Evolutionary conservation across 2,888 invertebrate species (phyloP).

Genomic region (Cephus pygmeus): DNA sequence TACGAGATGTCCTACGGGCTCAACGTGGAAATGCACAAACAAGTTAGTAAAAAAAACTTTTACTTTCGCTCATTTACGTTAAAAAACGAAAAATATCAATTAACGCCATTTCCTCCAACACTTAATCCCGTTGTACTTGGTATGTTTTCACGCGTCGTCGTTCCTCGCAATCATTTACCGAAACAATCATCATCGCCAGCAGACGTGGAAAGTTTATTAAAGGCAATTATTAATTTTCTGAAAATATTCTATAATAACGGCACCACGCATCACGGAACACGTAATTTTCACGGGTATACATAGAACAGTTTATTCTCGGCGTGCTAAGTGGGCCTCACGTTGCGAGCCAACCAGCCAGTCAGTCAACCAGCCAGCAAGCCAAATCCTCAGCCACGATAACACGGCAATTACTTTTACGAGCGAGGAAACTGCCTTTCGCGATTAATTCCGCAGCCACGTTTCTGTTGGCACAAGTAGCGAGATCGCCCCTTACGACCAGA

Average conservation of each 20-base stretch:
- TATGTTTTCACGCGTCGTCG: not conserved
- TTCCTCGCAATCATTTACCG: not conserved
- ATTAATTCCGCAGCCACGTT: constrained; percentile 27
- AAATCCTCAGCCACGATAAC: constrained; percentile 36
- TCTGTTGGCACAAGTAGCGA: not conserved
- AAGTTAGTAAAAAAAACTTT: constrained; percentile 70
- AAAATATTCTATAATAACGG: not conserved
- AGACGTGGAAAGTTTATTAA: not conserved
- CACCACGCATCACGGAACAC: not conserved
- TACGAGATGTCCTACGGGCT: constrained; percentile 97
- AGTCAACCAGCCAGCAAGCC: too few relatives aligned
- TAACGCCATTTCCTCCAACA: constrained; percentile 6
- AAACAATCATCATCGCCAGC: not conserved
- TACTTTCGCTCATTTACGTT: constrained; percentile 12
- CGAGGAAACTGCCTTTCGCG: constrained; percentile 36
- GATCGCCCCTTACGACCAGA: not conserved
- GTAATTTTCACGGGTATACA: constrained; percentile 22
- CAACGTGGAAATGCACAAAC: constrained; percentile 96
- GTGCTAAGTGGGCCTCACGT: constrained; percentile 40
- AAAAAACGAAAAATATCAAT: constrained; percentile 16
- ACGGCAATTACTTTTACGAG: constrained; percentile 53
- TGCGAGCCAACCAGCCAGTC: not conserved
- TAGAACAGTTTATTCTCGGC: constrained; percentile 39
- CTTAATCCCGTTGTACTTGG: not conserved
- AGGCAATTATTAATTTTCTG: not conserved